Evolutionary conservation across 2,888 invertebrate genomes (phyloP).

Genomic region (Parelbella ahira): DNA sequence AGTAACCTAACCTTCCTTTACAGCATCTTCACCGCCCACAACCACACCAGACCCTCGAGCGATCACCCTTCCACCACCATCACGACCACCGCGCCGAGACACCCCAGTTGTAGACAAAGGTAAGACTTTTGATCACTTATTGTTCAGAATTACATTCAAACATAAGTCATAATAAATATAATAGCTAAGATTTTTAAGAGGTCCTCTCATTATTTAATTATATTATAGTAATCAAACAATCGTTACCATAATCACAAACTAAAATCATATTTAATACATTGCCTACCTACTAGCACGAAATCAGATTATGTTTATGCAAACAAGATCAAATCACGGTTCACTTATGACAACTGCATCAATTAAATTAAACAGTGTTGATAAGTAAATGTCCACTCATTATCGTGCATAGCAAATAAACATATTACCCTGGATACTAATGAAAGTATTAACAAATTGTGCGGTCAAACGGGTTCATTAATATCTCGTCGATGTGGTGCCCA

Average conservation of each 20-base stretch:
- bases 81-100: slow-evolving; percentile 67
- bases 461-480: slow-evolving; percentile 58
- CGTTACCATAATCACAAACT: no score
- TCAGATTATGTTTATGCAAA: no score
- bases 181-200: no score
- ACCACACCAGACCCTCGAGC: slow-evolving; percentile 89
- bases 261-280: no score
- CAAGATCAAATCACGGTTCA: no score
- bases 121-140: slow-evolving; percentile 32
- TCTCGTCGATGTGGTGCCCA: slow-evolving; percentile 43
- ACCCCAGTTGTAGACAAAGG: slow-evolving; percentile 70
- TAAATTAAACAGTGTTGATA: slow-evolving; percentile 2
- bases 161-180: no score
- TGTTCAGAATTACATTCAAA: no score
- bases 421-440: slow-evolving; percentile 14
- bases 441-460: slow-evolving; percentile 41
- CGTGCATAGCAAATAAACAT: slow-evolving; percentile 21
- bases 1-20: no score
- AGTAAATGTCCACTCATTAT: slow-evolving; percentile 16
- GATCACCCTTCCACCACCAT: slow-evolving; percentile 62
- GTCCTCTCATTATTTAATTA: no score
- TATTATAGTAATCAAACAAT: no score
- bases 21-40: slow-evolving; percentile 90
- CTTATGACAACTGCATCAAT: no score
- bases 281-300: no score